Evolutionary conservation across 2,888 invertebrate genomes (phyloP).

Genomic region (Lepidonotus clava): DNA sequence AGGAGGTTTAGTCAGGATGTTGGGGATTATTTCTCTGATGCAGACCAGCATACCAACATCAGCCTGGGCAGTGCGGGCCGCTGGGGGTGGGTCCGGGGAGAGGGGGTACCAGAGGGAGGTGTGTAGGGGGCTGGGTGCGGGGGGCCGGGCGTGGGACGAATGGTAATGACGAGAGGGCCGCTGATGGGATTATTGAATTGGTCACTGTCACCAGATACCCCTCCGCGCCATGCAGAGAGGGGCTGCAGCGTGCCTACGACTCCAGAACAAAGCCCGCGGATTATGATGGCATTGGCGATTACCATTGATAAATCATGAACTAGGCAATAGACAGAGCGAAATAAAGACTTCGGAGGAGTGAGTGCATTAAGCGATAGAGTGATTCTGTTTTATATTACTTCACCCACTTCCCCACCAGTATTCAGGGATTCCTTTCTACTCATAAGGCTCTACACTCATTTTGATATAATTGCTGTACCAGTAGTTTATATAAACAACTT

Average conservation of each 20-base stretch:
- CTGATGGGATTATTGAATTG: slow-evolving; percentile 23
- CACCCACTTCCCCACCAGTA: too few species aligned
- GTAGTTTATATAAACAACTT: too few species aligned
- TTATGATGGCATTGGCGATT: slow-evolving; percentile 13
- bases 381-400: too few species aligned
- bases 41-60: not conserved
- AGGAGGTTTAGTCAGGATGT: slow-evolving; percentile 6
- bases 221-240: not conserved
- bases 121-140: not conserved
- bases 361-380: too few species aligned
- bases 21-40: not conserved
- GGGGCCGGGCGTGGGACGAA: not conserved
- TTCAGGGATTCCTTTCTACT: too few species aligned
- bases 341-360: too few species aligned
- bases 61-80: too few species aligned
- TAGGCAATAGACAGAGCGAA: too few species aligned
- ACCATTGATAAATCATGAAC: too few species aligned
- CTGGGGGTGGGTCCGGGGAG: too few species aligned
- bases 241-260: not conserved
- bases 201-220: not conserved
- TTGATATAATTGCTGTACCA: too few species aligned
- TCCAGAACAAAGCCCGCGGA: not conserved
- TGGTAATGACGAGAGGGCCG: not conserved
- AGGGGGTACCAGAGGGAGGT: not conserved
- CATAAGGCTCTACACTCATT: too few species aligned